phyloP scores from a whole-genome alignment of 1,140 invertebrate species.

The Pararge aegeria region DNA sequence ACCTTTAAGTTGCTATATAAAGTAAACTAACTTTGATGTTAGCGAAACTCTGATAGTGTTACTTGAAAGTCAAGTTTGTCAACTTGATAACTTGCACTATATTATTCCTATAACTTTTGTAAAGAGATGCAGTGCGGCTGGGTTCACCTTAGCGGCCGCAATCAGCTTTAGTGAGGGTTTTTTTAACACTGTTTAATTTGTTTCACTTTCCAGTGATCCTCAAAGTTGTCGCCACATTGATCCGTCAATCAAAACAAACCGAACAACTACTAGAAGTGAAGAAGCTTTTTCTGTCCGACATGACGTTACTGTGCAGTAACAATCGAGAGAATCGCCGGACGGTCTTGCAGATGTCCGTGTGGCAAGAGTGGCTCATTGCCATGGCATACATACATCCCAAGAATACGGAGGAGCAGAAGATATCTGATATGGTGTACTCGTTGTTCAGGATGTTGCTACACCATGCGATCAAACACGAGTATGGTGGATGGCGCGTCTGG shows the following conservation, averaged over 20 bases:
- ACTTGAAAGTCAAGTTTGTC: too few relatives aligned
- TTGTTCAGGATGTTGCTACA: constrained; percentile 97
- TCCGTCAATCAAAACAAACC: constrained; percentile 96
- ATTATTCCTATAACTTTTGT: too few relatives aligned
- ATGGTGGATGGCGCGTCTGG: constrained; percentile 99
- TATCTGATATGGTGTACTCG: constrained; percentile 99
- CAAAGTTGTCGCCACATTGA: constrained; percentile 98
- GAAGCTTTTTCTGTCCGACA: constrained; percentile 97
- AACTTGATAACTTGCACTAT: too few relatives aligned
- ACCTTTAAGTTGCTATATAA: too few relatives aligned
- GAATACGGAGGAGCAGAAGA: constrained; percentile 96
- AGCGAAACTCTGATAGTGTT: too few relatives aligned
- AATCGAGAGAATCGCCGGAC: constrained; percentile 98
- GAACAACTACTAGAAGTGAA: constrained; percentile 96
- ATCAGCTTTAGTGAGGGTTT: too few relatives aligned
- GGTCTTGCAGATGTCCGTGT: constrained; percentile 99
- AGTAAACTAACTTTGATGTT: too few relatives aligned
- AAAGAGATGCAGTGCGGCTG: too few relatives aligned
- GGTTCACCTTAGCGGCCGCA: too few relatives aligned
- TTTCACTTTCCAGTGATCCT: constrained; percentile 90
- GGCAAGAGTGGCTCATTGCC: constrained; percentile 99
- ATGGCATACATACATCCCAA: constrained; percentile 99
- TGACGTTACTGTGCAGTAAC: constrained; percentile 98
- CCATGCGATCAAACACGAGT: constrained; percentile 99
- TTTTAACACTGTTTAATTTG: neutral